phyloP scores from a whole-genome alignment of 2,113 vertebrate species.

The Lagenorhynchus albirostris region DNA sequence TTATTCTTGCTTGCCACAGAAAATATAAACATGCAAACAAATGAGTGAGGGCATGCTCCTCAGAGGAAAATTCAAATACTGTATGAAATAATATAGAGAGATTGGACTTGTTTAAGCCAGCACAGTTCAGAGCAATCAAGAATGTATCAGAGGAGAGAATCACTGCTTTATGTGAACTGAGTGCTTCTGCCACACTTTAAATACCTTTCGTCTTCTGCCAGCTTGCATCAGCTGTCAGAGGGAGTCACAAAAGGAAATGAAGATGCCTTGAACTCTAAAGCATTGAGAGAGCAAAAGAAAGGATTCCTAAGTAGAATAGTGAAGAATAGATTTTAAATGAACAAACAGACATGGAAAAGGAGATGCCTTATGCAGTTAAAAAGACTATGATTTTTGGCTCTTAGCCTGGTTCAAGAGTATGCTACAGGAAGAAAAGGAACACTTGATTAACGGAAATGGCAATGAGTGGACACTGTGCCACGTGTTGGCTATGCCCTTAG shows the following conservation, averaged over 20 bases:
- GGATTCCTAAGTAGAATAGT: background rate
- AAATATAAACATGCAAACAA: slow-evolving; percentile 20
- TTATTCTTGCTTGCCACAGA: slow-evolving; percentile 17
- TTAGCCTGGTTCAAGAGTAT: background rate
- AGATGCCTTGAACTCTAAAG: background rate
- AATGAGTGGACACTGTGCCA: background rate
- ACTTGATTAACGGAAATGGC: slow-evolving; percentile 5
- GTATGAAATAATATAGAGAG: background rate
- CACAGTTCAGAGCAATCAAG: background rate
- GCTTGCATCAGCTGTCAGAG: slow-evolving; percentile 28
- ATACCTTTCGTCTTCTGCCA: slow-evolving; percentile 34
- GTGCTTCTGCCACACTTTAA: background rate
- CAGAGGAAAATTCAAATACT: background rate
- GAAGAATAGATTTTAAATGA: slow-evolving; percentile 15
- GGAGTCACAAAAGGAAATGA: slow-evolving; percentile 7
- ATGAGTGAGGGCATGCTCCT: background rate
- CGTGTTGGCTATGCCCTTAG: background rate
- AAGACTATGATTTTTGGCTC: background rate
- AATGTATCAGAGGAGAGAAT: background rate
- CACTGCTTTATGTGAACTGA: background rate
- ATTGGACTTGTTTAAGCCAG: background rate
- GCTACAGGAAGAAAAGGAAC: background rate
- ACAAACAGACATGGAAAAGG: background rate
- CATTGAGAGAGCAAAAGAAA: background rate
- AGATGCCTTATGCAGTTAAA: background rate